A percentile compares a stretch with the other conserved stretches of the same genome.
Evolutionary conservation across 1,140 invertebrate species (phyloP).

Genomic region (Callitettix versicolor): DNA sequence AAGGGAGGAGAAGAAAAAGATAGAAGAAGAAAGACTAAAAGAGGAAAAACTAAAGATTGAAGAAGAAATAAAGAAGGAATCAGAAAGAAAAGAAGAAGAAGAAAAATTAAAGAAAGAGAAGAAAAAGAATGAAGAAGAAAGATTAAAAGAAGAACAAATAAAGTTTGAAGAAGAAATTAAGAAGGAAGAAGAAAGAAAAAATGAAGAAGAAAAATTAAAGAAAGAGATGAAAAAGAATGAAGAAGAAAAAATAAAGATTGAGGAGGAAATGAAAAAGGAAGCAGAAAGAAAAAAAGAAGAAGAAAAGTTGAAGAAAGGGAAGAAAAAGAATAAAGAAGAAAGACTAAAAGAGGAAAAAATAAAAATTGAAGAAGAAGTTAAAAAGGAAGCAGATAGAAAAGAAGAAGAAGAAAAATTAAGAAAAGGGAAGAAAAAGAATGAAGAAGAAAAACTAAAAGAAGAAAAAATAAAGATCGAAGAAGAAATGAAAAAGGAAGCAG

Average conservation of each 20-base stretch:
- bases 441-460: no score
- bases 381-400: conserved; percentile 17
- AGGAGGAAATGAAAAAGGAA: conserved; percentile 9
- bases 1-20: neutral
- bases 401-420: neutral
- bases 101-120: neutral
- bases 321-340: conserved; percentile 18
- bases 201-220: conserved; percentile 10
- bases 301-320: conserved; percentile 16
- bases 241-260: conserved; percentile 16
- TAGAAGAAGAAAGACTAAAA: conserved; percentile 5
- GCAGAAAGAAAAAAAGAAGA: conserved; percentile 13
- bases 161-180: conserved; percentile 13
- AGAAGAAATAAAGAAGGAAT: conserved; percentile 6
- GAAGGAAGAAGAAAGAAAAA: conserved; percentile 12
- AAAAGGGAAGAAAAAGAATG: neutral
- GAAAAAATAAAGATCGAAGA: no score
- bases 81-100: neutral
- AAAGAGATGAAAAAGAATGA: conserved; percentile 17
- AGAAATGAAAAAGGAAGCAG: no score
- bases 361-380: conserved; percentile 23
- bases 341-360: conserved; percentile 23
- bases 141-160: conserved; percentile 12
- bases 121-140: conserved; percentile 12
- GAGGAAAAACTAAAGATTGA: neutral